Evolutionary conservation across 1,140 invertebrate genomes (phyloP), one percentile per base, ranked within the genome.

Genomic region (Leptestheria dahalacensis): DNA sequence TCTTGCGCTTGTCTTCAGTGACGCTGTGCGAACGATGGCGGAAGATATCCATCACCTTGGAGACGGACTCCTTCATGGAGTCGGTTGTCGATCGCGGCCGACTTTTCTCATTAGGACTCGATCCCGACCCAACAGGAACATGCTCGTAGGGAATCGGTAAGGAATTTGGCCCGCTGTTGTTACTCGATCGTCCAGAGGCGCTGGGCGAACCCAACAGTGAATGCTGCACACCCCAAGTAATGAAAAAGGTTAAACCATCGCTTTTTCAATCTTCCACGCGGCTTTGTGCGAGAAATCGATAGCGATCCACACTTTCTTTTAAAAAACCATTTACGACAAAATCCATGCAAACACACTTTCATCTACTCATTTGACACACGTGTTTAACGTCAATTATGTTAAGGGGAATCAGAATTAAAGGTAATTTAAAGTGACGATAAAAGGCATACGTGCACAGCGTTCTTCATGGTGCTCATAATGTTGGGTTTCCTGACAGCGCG

Each of bases 31-130:
- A 84, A 63, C 87, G 77, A 67, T 86, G 82, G 48, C 88, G 78
- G 68, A 92, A 91, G 64, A 92, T 82, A 71, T 92, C 86, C 79
- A 91, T 91, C 48, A 92, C 86, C 77, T 89, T 91, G 51, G 71
- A 67, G 20, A 71, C 68, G 18, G 71, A 65, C 50, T 67, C 67
- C 55, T 69, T 71, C 46, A 76, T 75, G 2, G 76, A 77, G 11
- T 76, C 75, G 20, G 77, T 73, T 61, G 77, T 67, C 9, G 76
- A 76, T 62, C 75, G 64, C 28, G 63, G 63, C 20, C 61, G 29
- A 33, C 46, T 59, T 24, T 65, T 61, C 48, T 33, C 50, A 28
- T 33, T 57, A 24, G 29, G 24, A 41, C 64, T 56, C 65, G 59
- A 64, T 63, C n/a, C 41, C 28, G 47, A 24, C 18, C 41, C 56